Conservation (phyloP, 2,888 invertebrate species). For the Periphyllus acericola region DNA sequence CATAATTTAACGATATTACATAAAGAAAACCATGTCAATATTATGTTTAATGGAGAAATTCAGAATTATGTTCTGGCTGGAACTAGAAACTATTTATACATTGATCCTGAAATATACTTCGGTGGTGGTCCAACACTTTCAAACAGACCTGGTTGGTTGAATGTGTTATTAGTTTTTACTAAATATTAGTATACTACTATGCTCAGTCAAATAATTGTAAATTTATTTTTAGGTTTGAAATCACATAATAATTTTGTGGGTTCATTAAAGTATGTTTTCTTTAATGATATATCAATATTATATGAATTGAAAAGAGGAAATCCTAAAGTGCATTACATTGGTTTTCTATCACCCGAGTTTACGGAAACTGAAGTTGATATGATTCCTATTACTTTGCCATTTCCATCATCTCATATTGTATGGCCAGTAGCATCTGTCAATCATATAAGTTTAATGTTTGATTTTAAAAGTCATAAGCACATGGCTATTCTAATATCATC, state of each 20-base stretch:
- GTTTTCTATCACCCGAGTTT: slow-evolving; percentile 83
- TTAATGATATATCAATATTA: slow-evolving; percentile 90
- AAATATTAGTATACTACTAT: neutral
- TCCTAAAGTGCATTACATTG: slow-evolving; percentile 85
- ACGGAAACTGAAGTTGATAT: slow-evolving; percentile 85
- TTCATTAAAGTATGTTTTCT: slow-evolving; percentile 90
- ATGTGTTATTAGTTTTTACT: neutral
- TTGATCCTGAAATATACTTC: slow-evolving; percentile 94
- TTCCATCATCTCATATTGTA: slow-evolving; percentile 89
- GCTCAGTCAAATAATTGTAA: neutral
- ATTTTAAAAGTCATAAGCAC: slow-evolving; percentile 85
- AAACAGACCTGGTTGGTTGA: slow-evolving; percentile 71
- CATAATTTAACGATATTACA: slow-evolving; percentile 90
- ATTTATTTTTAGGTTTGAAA: slow-evolving; percentile 71
- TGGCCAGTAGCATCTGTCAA: slow-evolving; percentile 82
- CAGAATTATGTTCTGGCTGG: slow-evolving; percentile 73
- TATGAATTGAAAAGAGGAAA: slow-evolving; percentile 87
- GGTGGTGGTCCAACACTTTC: slow-evolving; percentile 87
- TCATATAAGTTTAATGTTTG: slow-evolving; percentile 81
- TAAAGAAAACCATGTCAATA: slow-evolving; percentile 77
- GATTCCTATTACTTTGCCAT: slow-evolving; percentile 91
- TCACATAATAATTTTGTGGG: slow-evolving; percentile 89
- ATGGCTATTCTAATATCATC: slow-evolving; percentile 88
- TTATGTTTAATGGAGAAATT: slow-evolving; percentile 80
- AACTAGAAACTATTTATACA: slow-evolving; percentile 78